A percentile compares a stretch with the other conserved stretches of the same genome.
phyloP scores from a whole-genome alignment of 2,113 vertebrate genomes.

The Siniperca knerii region DNA sequence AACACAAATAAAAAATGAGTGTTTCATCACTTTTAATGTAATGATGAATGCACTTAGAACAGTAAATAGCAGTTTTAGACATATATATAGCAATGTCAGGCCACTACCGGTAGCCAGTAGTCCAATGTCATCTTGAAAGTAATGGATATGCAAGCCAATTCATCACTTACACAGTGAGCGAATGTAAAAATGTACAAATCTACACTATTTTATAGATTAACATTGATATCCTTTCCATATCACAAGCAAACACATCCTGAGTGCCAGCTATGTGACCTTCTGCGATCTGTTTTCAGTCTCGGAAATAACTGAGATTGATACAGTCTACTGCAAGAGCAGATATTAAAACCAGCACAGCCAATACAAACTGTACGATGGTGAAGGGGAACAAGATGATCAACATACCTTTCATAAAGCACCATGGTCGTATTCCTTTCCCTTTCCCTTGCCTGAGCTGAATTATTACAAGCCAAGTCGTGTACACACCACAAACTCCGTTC shows the following conservation, averaged over 20 bases:
- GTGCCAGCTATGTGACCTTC: slow-evolving; percentile 55
- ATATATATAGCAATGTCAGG: slow-evolving; percentile 18
- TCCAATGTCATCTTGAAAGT: slow-evolving; percentile 47
- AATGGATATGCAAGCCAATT: slow-evolving; percentile 45
- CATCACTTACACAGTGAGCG: slow-evolving; percentile 36
- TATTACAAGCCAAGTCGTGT: slow-evolving; percentile 47
- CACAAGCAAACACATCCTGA: slow-evolving; percentile 35
- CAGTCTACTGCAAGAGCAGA: slow-evolving; percentile 55
- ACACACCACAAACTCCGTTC: slow-evolving; percentile 27
- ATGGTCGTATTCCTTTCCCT: slow-evolving; percentile 72
- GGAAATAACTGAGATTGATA: slow-evolving; percentile 66
- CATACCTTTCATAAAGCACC: slow-evolving; percentile 89
- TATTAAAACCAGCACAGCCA: slow-evolving; percentile 45
- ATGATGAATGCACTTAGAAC: slow-evolving; percentile 14
- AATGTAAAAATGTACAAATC: slow-evolving; percentile 40
- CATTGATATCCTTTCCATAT: slow-evolving; percentile 38
- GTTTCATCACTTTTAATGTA: slow-evolving; percentile 1
- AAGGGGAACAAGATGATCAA: slow-evolving; percentile 43
- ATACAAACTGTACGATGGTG: background rate
- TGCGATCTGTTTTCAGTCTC: slow-evolving; percentile 29
- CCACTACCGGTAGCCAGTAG: slow-evolving; percentile 13
- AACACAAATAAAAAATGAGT: background rate
- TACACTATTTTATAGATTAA: slow-evolving; percentile 37
- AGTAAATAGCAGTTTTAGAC: slow-evolving; percentile 19
- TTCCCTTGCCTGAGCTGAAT: slow-evolving; percentile 49